Evolutionary conservation across 2,888 invertebrate genomes (phyloP).

Genomic region (Odontocolon sp.): DNA sequence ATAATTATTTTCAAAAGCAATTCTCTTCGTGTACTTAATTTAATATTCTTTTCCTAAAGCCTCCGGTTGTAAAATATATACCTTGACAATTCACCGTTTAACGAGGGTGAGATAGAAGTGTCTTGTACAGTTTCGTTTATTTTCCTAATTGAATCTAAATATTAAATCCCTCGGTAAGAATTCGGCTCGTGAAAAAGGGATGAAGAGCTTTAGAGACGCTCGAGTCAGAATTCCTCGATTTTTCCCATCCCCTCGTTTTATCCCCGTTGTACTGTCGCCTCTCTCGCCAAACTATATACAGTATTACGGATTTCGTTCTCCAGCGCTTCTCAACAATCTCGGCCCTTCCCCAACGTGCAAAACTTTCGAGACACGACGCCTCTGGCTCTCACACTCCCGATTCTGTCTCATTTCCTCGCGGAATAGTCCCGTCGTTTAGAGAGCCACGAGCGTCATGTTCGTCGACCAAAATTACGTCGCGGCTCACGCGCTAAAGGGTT

Average conservation of each 20-base stretch:
- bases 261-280: slow-evolving; percentile 51
- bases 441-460: slow-evolving; percentile 41
- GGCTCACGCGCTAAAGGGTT: slow-evolving; percentile 68
- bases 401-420: slow-evolving; percentile 24
- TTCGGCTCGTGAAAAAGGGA: slow-evolving; percentile 28
- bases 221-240: slow-evolving; percentile 32
- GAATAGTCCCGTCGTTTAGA: slow-evolving; percentile 72
- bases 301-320: slow-evolving; percentile 31
- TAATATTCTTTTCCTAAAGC: neutral
- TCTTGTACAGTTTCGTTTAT: slow-evolving; percentile 60
- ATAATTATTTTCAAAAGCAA: neutral
- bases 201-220: slow-evolving; percentile 44
- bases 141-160: slow-evolving; percentile 78
- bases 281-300: slow-evolving; percentile 66
- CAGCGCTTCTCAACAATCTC: slow-evolving; percentile 20
- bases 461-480: slow-evolving; percentile 72
- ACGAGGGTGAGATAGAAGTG: slow-evolving; percentile 65
- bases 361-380: slow-evolving; percentile 77
- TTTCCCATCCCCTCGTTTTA: slow-evolving; percentile 32
- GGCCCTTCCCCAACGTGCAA: slow-evolving; percentile 59
- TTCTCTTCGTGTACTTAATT: neutral
- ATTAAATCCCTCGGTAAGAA: slow-evolving; percentile 68
- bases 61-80: slow-evolving; percentile 5
- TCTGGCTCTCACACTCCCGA: slow-evolving; percentile 58
- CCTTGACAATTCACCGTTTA: slow-evolving; percentile 75